Evolutionary conservation across 2,888 invertebrate species (phyloP).

Genomic region (Mylabris sibirica): DNA sequence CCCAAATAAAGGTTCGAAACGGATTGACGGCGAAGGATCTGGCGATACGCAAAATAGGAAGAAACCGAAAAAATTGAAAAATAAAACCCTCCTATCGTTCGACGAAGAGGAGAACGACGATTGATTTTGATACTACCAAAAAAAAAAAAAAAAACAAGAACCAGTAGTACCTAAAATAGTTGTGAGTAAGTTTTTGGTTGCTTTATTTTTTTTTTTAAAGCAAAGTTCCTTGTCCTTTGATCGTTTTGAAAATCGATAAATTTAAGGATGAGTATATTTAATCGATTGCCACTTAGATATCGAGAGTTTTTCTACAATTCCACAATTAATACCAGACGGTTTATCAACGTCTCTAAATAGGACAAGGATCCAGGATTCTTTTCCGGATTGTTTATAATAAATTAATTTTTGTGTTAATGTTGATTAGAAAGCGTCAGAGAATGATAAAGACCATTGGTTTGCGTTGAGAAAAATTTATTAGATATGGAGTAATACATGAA

Average conservation of each 20-base stretch:
- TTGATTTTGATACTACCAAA: neutral
- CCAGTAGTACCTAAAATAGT: neutral
- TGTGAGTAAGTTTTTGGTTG: neutral
- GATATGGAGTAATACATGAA: slow-evolving; percentile 59
- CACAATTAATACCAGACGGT: too few species aligned
- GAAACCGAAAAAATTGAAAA: slow-evolving; percentile 53
- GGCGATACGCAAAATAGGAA: slow-evolving; percentile 37
- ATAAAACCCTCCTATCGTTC: slow-evolving; percentile 62
- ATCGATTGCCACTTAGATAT: too few species aligned
- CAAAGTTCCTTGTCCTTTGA: neutral
- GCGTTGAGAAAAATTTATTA: slow-evolving; percentile 60
- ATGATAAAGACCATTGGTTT: slow-evolving; percentile 46
- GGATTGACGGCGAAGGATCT: slow-evolving; percentile 19
- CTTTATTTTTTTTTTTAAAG: neutral
- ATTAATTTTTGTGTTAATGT: slow-evolving; percentile 29
- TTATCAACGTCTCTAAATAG: neutral
- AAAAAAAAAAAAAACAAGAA: neutral
- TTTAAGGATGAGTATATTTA: neutral
- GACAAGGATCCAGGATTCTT: neutral
- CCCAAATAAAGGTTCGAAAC: slow-evolving; percentile 45
- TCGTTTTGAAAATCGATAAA: neutral
- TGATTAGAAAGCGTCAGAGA: slow-evolving; percentile 39
- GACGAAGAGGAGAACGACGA: slow-evolving; percentile 57
- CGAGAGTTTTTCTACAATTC: too few species aligned
- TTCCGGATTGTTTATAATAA: neutral